Conservation (phyloP, 2,113 vertebrate genomes). For the Sisor rabdophorus region DNA sequence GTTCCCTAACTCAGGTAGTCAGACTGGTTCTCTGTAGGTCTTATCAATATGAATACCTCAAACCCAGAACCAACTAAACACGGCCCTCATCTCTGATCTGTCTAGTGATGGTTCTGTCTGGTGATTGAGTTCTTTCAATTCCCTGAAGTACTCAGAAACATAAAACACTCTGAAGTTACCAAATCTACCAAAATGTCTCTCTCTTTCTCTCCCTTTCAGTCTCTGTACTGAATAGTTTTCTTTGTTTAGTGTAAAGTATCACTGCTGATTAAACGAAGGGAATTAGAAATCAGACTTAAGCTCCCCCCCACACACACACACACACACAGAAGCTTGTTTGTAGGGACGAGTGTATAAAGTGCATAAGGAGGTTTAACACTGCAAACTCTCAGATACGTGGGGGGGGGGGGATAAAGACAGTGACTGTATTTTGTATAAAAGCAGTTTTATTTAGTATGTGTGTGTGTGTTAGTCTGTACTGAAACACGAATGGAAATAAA, state of each 20-base stretch:
- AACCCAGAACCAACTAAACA: too few species aligned
- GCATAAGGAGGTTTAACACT: constrained; percentile 4
- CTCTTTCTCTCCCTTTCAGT: not conserved
- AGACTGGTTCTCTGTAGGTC: too few species aligned
- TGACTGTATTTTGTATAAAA: constrained; percentile 30
- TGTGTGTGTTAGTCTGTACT: constrained; percentile 54
- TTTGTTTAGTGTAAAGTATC: constrained; percentile 74
- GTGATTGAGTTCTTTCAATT: too few species aligned
- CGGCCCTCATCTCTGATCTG: too few species aligned
- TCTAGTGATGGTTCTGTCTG: too few species aligned
- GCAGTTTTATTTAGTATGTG: constrained; percentile 68
- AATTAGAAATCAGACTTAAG: constrained; percentile 71
- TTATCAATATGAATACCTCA: too few species aligned
- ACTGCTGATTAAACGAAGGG: constrained; percentile 70
- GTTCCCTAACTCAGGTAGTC: too few species aligned
- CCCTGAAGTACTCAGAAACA: too few species aligned
- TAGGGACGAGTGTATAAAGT: constrained; percentile 35
- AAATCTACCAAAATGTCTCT: too few species aligned
- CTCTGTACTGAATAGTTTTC: constrained; percentile 63
- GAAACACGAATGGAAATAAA: constrained; percentile 40
- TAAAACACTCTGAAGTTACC: too few species aligned
- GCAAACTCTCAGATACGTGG: constrained; percentile 4
- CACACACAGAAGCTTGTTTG: too few species aligned
- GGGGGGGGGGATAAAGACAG: not conserved
- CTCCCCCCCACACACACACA: too few species aligned